Conservation (phyloP, 2,888 invertebrate genomes). For the Cryptophagus acutangulus region DNA sequence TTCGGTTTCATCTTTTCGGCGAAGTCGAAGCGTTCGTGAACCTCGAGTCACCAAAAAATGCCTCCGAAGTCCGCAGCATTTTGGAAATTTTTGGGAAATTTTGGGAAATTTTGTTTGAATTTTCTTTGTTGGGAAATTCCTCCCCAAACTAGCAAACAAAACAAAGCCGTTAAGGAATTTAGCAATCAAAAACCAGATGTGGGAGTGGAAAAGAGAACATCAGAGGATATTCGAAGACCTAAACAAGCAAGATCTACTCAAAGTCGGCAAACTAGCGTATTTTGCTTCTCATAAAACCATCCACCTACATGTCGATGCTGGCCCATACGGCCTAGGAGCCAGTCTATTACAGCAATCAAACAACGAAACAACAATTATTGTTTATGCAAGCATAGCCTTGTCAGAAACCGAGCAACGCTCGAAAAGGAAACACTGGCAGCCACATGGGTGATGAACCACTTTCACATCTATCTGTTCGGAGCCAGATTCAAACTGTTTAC, state of each 20-base stretch:
- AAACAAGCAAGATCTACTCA: not conserved
- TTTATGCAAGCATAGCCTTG: conserved; percentile 11
- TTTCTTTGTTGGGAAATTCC: not conserved
- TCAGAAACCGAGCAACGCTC: conserved; percentile 4
- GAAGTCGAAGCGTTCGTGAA: not conserved
- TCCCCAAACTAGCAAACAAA: not conserved
- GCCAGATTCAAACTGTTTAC: conserved; percentile 9
- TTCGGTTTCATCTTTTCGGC: not conserved
- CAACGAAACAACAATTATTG: conserved; percentile 3
- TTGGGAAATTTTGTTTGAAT: too few species aligned
- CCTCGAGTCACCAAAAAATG: not conserved
- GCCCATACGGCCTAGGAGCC: conserved; percentile 15
- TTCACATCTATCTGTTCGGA: conserved; percentile 12
- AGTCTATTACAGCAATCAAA: not conserved
- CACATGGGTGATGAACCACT: conserved; percentile 13
- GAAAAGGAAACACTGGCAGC: conserved; percentile 12
- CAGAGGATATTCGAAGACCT: not conserved
- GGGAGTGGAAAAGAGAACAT: not conserved
- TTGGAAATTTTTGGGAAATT: too few species aligned
- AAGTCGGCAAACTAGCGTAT: conserved; percentile 9
- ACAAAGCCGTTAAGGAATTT: not conserved
- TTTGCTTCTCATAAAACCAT: conserved; percentile 13
- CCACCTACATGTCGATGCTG: conserved; percentile 17
- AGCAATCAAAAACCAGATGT: not conserved
- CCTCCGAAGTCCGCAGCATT: not conserved